Percentiles rank a stretch among this genome's conserved stretches.
Evolutionary conservation across 2,797 vertebrate genomes (phyloP).

Genomic region (Pantherophis vulpinus): DNA sequence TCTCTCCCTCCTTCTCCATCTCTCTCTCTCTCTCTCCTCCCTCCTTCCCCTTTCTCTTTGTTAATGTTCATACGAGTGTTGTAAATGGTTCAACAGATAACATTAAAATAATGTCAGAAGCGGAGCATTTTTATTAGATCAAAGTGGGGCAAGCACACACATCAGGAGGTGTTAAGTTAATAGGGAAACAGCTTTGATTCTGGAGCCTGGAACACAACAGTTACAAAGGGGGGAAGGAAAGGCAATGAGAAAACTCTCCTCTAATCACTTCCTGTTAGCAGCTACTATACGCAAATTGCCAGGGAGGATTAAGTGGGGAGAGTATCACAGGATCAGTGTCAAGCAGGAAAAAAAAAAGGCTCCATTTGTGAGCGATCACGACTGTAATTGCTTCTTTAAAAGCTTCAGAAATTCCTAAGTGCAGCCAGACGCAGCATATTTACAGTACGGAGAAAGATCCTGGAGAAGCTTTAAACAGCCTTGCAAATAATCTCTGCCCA

Average conservation of each 20-base stretch:
- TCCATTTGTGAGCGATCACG: constrained; percentile 75
- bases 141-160: constrained; percentile 61
- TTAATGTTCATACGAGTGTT: constrained; percentile 23
- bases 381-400: constrained; percentile 72
- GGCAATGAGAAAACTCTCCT: constrained; percentile 66
- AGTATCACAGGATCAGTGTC: constrained; percentile 78
- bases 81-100: constrained; percentile 42
- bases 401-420: constrained; percentile 62
- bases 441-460: constrained; percentile 18
- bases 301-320: constrained; percentile 74
- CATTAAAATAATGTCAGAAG: constrained; percentile 45
- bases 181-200: constrained; percentile 68
- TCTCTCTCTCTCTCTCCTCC: no score
- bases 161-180: constrained; percentile 70
- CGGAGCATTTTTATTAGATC: constrained; percentile 62
- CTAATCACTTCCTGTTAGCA: constrained; percentile 75
- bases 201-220: constrained; percentile 57
- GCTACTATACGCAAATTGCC: constrained; percentile 78
- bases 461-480: background rate
- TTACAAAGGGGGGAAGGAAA: constrained; percentile 52
- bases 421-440: constrained; percentile 39
- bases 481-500: background rate
- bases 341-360: constrained; percentile 67
- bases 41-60: constrained; percentile 7
- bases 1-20: no score